phyloP scores from a whole-genome alignment of 2,113 vertebrate species.

The Pseudorhombus dupliciocellatus region DNA sequence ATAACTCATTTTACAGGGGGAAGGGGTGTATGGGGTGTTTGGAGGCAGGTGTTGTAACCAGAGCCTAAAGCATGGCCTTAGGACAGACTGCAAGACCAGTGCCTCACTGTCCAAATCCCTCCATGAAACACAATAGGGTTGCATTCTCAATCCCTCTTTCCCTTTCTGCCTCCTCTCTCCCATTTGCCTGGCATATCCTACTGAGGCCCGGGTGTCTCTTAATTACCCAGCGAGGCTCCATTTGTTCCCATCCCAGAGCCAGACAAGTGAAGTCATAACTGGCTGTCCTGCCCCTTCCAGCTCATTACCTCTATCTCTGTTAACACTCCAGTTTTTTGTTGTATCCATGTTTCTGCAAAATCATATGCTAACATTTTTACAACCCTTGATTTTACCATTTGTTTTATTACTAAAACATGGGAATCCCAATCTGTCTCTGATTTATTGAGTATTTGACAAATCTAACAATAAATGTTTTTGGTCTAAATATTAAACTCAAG shows the following conservation, averaged over 20 bases:
- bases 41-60: conserved; percentile 78
- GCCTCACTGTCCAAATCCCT: conserved; percentile 76
- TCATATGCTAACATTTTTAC: background rate
- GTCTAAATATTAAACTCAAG: background rate
- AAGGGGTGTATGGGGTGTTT: conserved; percentile 39
- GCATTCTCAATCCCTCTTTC: conserved; percentile 77
- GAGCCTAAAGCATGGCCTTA: conserved; percentile 76
- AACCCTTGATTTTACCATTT: background rate
- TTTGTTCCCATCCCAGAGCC: conserved; percentile 79
- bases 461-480: background rate
- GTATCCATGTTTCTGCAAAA: background rate
- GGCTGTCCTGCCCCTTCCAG: conserved; percentile 62
- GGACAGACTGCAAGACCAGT: conserved; percentile 73
- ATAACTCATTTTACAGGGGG: conserved; percentile 63
- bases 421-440: too few relatives aligned
- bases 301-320: conserved; percentile 64
- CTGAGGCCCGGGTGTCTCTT: conserved; percentile 76
- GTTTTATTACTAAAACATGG: background rate
- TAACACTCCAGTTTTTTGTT: conserved; percentile 3
- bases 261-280: conserved; percentile 79
- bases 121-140: conserved; percentile 83
- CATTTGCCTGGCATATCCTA: conserved; percentile 75
- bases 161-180: conserved; percentile 66
- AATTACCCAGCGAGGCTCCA: conserved; percentile 80
- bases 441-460: background rate